phyloP scores from a whole-genome alignment of 2,113 vertebrate species.

The Poeciliopsis occidentalis region DNA sequence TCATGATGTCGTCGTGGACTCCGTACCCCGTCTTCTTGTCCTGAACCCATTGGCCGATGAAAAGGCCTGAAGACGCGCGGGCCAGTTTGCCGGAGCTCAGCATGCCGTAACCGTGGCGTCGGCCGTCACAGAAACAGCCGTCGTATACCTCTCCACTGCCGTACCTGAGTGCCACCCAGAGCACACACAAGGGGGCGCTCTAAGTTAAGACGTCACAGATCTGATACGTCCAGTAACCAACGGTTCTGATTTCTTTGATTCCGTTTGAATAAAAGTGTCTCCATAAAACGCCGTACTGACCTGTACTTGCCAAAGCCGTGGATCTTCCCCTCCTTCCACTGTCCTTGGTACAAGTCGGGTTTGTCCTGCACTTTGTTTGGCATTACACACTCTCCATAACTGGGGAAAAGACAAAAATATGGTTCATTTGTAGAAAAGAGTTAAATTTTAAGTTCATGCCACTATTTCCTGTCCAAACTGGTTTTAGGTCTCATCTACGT shows the following conservation, averaged over 20 bases:
- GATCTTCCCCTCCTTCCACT: conserved; percentile 96
- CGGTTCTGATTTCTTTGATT: background rate
- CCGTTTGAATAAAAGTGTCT: background rate
- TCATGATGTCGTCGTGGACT: conserved; percentile 94
- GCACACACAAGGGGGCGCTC: conserved; percentile 2
- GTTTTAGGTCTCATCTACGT: too few species aligned
- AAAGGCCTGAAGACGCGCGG: conserved; percentile 91
- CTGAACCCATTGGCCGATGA: conserved; percentile 93
- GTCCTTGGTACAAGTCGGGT: conserved; percentile 88
- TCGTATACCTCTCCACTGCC: conserved; percentile 94
- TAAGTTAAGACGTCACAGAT: background rate
- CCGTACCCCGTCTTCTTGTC: conserved; percentile 95
- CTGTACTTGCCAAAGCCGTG: conserved; percentile 93
- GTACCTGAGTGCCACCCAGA: conserved; percentile 79
- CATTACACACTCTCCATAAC: conserved; percentile 88
- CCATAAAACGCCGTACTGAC: conserved; percentile 70
- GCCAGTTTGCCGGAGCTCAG: conserved; percentile 90
- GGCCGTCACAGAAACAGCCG: conserved; percentile 93
- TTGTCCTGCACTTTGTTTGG: conserved; percentile 88
- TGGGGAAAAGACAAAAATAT: conserved; percentile 36
- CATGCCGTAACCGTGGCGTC: conserved; percentile 94
- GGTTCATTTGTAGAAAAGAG: background rate
- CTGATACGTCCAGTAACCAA: background rate
- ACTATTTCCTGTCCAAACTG: background rate
- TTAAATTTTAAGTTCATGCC: too few species aligned